Evolutionary conservation across 2,888 invertebrate genomes (phyloP).

Genomic region (Catonia carolina): DNA sequence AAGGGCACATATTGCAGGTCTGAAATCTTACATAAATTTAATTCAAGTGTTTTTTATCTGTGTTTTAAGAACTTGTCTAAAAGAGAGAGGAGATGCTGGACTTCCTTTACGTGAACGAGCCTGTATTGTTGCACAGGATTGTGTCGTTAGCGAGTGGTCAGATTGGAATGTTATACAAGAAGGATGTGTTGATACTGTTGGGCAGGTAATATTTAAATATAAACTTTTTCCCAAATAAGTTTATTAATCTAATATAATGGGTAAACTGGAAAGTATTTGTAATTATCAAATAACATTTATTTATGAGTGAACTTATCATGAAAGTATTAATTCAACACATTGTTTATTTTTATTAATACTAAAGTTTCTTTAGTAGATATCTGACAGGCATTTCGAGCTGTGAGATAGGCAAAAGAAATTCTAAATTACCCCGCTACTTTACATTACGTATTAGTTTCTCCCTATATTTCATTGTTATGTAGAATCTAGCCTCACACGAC

Average conservation of each 20-base stretch:
- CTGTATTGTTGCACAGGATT: slow-evolving; percentile 51
- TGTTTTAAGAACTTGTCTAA: slow-evolving; percentile 30
- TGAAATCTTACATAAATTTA: too few species aligned
- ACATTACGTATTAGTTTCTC: too few species aligned
- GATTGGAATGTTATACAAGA: slow-evolving; percentile 51
- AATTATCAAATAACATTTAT: neutral
- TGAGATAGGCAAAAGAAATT: too few species aligned
- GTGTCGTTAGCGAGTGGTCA: slow-evolving; percentile 52
- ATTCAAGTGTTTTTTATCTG: neutral
- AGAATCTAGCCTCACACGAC: too few species aligned
- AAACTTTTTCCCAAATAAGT: too few species aligned
- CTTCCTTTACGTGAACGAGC: slow-evolving; percentile 39
- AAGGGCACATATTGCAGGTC: too few species aligned
- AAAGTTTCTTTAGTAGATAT: too few species aligned
- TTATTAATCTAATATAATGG: too few species aligned
- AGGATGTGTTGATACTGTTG: slow-evolving; percentile 44
- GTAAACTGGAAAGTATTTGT: neutral
- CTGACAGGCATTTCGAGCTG: too few species aligned
- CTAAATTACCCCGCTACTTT: too few species aligned
- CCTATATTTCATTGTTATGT: too few species aligned
- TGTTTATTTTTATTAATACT: neutral
- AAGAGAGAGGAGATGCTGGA: slow-evolving; percentile 28
- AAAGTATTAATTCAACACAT: neutral
- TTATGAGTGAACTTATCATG: neutral
- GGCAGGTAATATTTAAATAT: slow-evolving; percentile 39